Conservation (phyloP, 2,113 vertebrate genomes). For the Elephantulus edwardii region DNA sequence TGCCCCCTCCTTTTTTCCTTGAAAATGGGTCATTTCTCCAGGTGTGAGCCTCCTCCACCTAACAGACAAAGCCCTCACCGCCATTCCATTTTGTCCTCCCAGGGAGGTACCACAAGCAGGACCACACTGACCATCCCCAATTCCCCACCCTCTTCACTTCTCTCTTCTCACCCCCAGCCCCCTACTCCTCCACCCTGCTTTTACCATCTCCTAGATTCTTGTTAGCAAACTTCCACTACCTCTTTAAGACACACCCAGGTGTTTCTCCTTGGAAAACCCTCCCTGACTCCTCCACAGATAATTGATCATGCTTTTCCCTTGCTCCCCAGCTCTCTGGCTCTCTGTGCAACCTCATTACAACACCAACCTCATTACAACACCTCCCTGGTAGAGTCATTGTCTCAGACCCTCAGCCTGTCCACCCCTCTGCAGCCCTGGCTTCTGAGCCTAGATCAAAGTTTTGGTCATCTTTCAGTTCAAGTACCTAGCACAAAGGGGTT, state of each 20-base stretch:
- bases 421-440: background rate
- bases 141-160: too few species aligned
- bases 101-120: too few species aligned
- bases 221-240: background rate
- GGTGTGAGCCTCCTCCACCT: background rate
- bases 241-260: background rate
- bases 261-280: background rate
- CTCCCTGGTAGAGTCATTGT: background rate
- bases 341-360: background rate
- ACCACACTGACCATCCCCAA: too few species aligned
- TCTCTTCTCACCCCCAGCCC: background rate
- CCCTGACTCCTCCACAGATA: background rate
- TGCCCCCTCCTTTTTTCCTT: fast-evolving
- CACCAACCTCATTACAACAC: background rate
- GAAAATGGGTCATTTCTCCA: background rate
- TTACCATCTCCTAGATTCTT: background rate
- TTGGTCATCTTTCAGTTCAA: background rate
- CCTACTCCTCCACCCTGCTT: background rate
- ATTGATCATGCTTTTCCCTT: too few species aligned
- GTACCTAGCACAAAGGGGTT: background rate
- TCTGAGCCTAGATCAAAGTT: background rate
- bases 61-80: background rate
- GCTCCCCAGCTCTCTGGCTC: background rate
- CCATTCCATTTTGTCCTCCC: too few species aligned
- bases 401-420: background rate